Percentiles rank a stretch among this genome's conserved stretches.
Conservation (phyloP, 1,140 invertebrate genomes). For the Aphaenogaster floridana region DNA sequence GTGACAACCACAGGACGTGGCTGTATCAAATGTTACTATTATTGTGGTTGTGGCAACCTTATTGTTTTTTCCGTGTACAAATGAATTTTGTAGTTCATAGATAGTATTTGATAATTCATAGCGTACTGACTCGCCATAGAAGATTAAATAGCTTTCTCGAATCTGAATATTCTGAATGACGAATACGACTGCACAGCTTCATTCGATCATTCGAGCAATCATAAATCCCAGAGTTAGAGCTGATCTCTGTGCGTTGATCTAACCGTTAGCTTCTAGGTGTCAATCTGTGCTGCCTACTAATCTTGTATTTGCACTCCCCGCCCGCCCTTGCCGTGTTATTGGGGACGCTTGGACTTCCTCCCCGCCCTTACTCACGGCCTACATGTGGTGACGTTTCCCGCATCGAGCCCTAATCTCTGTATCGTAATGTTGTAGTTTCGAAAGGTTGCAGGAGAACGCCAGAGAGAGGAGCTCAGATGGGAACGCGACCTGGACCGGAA, state of each 20-base stretch:
- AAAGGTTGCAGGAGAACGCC: constrained; percentile 87
- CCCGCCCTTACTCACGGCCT: constrained; percentile 57
- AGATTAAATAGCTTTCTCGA: background rate
- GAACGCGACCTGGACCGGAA: constrained; percentile 86
- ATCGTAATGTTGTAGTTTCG: constrained; percentile 87
- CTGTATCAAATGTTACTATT: no score
- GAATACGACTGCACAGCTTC: background rate
- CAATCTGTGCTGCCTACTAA: constrained; percentile 44
- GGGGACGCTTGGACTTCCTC: constrained; percentile 42
- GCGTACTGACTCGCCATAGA: background rate
- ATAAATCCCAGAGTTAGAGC: background rate
- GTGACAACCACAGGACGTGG: no score
- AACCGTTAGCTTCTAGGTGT: constrained; percentile 56
- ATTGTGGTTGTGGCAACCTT: no score
- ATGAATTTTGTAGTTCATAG: background rate
- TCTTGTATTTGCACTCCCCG: constrained; percentile 39
- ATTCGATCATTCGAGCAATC: constrained; percentile 5
- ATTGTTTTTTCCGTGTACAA: background rate
- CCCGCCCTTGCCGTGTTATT: constrained; percentile 53
- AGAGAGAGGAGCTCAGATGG: constrained; percentile 85
- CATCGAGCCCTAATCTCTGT: constrained; percentile 83
- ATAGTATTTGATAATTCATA: background rate
- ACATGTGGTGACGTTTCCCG: constrained; percentile 82
- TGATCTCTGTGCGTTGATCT: constrained; percentile 43
- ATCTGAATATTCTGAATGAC: background rate